These are phyloP conservation scores for Tapirus indicus DNA, from an alignment of 2,797 vertebrate genomes.

Conservation along the genomic window DNA sequence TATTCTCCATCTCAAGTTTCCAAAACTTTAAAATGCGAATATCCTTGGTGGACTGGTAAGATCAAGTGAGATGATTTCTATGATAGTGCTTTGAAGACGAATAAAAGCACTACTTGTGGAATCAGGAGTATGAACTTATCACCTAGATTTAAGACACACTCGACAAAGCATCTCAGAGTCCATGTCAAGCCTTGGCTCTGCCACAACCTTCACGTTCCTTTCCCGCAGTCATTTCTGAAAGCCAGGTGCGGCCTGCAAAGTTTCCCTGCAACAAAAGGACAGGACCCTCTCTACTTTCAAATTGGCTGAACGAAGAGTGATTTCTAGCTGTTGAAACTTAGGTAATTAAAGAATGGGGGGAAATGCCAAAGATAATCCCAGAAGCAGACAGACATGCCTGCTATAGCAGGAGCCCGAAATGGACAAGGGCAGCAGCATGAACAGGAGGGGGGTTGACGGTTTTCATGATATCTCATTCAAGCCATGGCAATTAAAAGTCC, in stretches of 20 bases:
- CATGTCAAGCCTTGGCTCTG: background rate
- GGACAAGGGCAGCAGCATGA: background rate
- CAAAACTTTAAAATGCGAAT: conserved; percentile 4
- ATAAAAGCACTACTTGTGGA: conserved; percentile 8
- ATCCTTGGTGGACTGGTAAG: background rate
- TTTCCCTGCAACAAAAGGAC: background rate
- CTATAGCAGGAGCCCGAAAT: background rate
- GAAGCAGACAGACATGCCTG: background rate
- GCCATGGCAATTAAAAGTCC: background rate
- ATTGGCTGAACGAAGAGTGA: background rate
- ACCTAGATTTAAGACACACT: background rate
- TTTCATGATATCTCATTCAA: conserved; percentile 2
- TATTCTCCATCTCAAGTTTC: background rate
- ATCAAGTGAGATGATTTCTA: background rate
- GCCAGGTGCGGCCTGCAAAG: background rate
- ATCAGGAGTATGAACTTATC: background rate
- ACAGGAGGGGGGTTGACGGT: background rate
- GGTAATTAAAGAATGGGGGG: background rate
- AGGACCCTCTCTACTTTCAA: conserved; percentile 1
- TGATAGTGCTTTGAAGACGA: conserved; percentile 18
- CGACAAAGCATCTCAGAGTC: background rate
- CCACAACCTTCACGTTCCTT: background rate
- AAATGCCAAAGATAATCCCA: background rate
- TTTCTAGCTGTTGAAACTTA: background rate
- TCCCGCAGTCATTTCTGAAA: background rate